Conservation (phyloP, 2,797 vertebrate genomes). For the Falco rusticolus region DNA sequence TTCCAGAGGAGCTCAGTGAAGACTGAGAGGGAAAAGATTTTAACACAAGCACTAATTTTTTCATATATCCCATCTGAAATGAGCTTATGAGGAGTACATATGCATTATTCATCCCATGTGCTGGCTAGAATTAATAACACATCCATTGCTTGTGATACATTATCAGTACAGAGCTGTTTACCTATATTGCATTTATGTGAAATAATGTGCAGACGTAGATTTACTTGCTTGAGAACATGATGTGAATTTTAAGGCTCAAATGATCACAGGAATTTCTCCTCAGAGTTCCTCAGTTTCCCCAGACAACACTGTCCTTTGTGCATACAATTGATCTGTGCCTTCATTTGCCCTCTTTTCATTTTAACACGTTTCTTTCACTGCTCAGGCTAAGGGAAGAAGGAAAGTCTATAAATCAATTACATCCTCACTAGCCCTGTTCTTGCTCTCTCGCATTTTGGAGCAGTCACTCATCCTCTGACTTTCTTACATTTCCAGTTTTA, state of each 20-base stretch:
- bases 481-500: background rate
- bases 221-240: background rate
- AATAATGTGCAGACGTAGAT: background rate
- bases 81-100: background rate
- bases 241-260: background rate
- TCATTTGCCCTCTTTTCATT: slow-evolving; percentile 34
- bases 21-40: background rate
- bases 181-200: background rate
- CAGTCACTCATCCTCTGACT: background rate
- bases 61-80: slow-evolving; percentile 4
- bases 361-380: background rate
- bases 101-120: slow-evolving; percentile 13
- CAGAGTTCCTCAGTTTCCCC: slow-evolving; percentile 31
- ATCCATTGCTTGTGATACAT: background rate
- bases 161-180: background rate
- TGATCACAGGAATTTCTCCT: background rate
- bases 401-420: slow-evolving; percentile 24
- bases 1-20: background rate
- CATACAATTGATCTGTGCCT: background rate
- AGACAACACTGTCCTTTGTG: background rate
- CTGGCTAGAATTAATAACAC: slow-evolving; percentile 2
- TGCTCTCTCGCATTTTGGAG: background rate
- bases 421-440: background rate
- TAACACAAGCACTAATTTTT: background rate
- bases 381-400: background rate